phyloP scores from a whole-genome alignment of 2,797 vertebrate genomes.

The Ctenochaetus hawaiiensis region DNA sequence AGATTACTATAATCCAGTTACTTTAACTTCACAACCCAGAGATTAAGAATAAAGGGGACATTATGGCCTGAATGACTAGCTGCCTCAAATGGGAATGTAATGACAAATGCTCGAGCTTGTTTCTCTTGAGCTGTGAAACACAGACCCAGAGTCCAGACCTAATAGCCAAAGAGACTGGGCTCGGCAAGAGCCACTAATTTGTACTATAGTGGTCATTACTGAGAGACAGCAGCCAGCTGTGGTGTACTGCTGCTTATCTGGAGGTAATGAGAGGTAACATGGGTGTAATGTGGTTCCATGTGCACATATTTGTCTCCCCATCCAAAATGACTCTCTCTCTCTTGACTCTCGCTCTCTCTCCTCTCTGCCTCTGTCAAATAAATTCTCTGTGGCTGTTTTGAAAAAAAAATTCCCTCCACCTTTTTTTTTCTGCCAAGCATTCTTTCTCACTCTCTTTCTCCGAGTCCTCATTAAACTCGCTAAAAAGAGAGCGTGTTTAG shows the following conservation, averaged over 20 bases:
- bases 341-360: constrained; percentile 60
- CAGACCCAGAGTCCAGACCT: constrained; percentile 55
- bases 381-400: constrained; percentile 80
- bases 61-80: constrained; percentile 34
- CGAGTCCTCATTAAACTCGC: constrained; percentile 81
- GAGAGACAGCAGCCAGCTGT: constrained; percentile 72
- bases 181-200: constrained; percentile 66
- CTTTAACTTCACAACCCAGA: constrained; percentile 29
- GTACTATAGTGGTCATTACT: constrained; percentile 70
- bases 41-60: constrained; percentile 21
- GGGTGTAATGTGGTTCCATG: constrained; percentile 69
- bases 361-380: constrained; percentile 72
- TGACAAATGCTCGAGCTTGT: constrained; percentile 42
- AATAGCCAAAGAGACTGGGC: constrained; percentile 61
- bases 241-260: constrained; percentile 71
- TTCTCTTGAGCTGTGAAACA: constrained; percentile 47
- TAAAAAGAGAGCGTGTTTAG: constrained; percentile 75
- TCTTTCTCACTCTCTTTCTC: constrained; percentile 65
- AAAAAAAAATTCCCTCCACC: constrained; percentile 78
- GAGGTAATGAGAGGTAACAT: constrained; percentile 78
- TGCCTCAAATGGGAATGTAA: constrained; percentile 46
- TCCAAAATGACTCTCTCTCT: constrained; percentile 51
- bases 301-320: constrained; percentile 68
- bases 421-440: constrained; percentile 73
- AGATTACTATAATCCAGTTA: constrained; percentile 55